A percentile compares a stretch with the other conserved stretches of the same genome.
These are phyloP conservation scores for Patiria miniata DNA, from an alignment of 35 echinoderm and acorn worm genomes.

Conservation along the genomic window DNA sequence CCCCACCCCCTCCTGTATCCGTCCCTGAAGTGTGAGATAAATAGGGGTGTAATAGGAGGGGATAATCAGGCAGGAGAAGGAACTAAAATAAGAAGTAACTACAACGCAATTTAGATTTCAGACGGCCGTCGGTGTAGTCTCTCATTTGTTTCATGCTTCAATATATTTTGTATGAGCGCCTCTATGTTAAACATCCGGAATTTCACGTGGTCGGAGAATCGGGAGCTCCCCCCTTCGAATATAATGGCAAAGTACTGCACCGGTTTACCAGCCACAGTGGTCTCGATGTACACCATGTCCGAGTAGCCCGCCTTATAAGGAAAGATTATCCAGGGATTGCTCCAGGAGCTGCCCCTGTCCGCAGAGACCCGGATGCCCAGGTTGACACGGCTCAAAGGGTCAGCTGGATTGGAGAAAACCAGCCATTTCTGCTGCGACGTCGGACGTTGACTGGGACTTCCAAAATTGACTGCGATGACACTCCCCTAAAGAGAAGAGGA, in stretches of 20 bases:
- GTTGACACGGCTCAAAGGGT: slow-evolving; percentile 45
- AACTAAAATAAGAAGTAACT: no score
- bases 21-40: no score
- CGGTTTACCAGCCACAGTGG: background rate
- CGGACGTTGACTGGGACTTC: background rate
- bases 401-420: slow-evolving; percentile 87
- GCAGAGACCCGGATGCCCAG: slow-evolving; percentile 76
- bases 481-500: slow-evolving; percentile 60
- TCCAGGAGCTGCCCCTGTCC: slow-evolving; percentile 81
- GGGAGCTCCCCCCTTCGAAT: slow-evolving; percentile 47
- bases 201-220: slow-evolving; percentile 36
- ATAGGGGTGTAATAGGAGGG: no score
- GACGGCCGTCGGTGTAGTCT: no score
- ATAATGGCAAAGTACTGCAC: slow-evolving; percentile 40
- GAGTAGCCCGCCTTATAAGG: slow-evolving; percentile 70
- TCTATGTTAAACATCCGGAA: slow-evolving; percentile 66
- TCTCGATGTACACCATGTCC: slow-evolving; percentile 75
- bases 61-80: no score
- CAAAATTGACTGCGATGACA: slow-evolving; percentile 63
- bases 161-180: slow-evolving; percentile 15
- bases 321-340: slow-evolving; percentile 57
- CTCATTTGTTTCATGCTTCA: no score
- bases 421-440: slow-evolving; percentile 69
- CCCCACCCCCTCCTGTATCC: no score
- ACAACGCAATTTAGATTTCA: no score